phyloP scores from a whole-genome alignment of 2,113 vertebrate species.

The Globicephala melas region DNA sequence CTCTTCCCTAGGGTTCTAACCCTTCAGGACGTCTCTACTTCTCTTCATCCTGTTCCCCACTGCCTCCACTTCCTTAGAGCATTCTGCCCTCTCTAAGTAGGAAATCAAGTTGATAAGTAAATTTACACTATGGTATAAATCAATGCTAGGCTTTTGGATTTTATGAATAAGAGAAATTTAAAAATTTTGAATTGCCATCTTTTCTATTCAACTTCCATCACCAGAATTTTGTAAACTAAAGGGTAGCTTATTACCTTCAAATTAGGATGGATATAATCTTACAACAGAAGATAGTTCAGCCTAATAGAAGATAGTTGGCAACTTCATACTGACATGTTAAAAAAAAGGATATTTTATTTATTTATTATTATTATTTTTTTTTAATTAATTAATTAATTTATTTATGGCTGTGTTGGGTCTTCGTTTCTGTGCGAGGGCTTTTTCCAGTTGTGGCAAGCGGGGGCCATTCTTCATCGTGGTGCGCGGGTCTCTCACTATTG shows the following conservation, averaged over 20 bases:
- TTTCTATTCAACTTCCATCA: neutral
- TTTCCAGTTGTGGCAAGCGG: too few species aligned
- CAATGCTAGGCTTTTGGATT: neutral
- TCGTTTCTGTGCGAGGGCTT: too few species aligned
- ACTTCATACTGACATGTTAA: neutral
- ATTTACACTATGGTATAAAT: neutral
- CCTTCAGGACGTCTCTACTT: neutral
- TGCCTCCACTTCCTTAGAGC: neutral
- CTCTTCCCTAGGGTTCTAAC: neutral
- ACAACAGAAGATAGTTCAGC: neutral
- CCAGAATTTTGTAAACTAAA: conserved; percentile 14
- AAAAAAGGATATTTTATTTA: neutral
- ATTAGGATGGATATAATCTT: neutral
- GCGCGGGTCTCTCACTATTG: too few species aligned
- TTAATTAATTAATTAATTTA: too few species aligned
- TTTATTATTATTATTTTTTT: too few species aligned
- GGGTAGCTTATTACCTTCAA: neutral
- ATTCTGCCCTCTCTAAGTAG: neutral
- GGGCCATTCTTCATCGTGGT: too few species aligned
- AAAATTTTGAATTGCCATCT: neutral
- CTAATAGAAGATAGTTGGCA: neutral
- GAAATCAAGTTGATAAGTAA: neutral
- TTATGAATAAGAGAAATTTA: neutral
- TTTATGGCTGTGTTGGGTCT: too few species aligned
- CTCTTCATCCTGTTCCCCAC: neutral